Conservation (phyloP, 2,113 vertebrate species). For the Albula glossodonta region DNA sequence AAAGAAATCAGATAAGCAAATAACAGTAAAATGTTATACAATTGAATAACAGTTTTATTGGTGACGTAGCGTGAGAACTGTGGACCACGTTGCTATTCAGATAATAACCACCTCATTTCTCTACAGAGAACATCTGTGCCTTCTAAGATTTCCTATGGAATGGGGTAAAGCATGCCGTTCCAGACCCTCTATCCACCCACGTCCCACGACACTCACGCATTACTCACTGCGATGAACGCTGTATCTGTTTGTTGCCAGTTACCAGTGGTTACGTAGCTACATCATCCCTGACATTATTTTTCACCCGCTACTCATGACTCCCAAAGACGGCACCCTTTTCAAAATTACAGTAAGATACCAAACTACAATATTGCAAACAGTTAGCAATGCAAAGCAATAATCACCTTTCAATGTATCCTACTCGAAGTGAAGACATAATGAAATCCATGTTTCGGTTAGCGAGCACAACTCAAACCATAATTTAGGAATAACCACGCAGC, state of each 20-base stretch:
- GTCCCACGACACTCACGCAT: slow-evolving; percentile 39
- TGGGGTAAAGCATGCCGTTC: neutral
- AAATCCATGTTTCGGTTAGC: neutral
- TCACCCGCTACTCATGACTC: neutral
- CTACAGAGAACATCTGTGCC: slow-evolving; percentile 38
- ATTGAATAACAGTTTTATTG: no score
- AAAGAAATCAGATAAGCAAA: no score
- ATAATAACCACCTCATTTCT: neutral
- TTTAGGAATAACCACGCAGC: neutral
- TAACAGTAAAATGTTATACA: no score
- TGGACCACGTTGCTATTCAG: no score
- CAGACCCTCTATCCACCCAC: neutral
- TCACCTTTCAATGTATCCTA: neutral
- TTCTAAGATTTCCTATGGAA: neutral
- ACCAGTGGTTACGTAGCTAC: slow-evolving; percentile 51
- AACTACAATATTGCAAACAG: no score
- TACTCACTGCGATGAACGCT: slow-evolving; percentile 50
- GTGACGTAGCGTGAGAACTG: no score
- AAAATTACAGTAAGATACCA: neutral
- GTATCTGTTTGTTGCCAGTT: slow-evolving; percentile 57
- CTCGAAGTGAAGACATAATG: neutral
- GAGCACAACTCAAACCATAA: neutral
- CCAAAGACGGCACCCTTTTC: neutral
- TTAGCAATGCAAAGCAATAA: neutral
- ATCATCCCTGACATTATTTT: slow-evolving; percentile 31